These are phyloP conservation scores for Caracal caracal DNA, from an alignment of 2,113 vertebrate genomes.

Conservation along the genomic window DNA sequence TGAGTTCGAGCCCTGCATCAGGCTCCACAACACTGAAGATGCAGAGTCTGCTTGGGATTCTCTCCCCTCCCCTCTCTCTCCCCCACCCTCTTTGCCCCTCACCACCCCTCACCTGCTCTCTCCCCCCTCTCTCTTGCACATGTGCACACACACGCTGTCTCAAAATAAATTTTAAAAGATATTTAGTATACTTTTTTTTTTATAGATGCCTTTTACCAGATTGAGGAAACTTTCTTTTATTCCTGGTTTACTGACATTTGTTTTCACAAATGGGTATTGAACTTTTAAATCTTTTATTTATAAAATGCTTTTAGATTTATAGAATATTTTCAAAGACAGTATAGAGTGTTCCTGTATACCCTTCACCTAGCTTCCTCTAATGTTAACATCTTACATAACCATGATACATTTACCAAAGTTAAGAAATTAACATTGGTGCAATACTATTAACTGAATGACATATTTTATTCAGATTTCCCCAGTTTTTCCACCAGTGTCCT, in stretches of 20 bases:
- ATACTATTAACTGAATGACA: neutral
- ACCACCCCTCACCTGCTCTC: no score
- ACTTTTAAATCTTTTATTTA: neutral
- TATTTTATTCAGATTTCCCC: neutral
- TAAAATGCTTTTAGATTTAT: neutral
- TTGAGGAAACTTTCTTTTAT: neutral
- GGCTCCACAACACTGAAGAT: no score
- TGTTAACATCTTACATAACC: neutral
- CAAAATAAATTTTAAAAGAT: no score
- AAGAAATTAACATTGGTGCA: neutral
- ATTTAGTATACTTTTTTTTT: no score
- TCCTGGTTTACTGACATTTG: neutral
- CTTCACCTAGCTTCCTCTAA: neutral
- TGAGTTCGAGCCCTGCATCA: no score
- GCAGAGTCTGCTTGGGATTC: no score
- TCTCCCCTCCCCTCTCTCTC: no score
- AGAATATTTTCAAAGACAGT: neutral
- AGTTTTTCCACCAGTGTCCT: neutral
- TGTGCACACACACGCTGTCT: no score
- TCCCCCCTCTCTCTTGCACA: no score
- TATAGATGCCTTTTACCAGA: neutral
- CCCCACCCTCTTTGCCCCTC: no score
- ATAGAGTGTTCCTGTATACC: neutral
- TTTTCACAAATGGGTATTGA: neutral
- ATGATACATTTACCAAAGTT: neutral